Evolutionary conservation across 2,113 vertebrate genomes (phyloP).

Genomic region (Myrmecophaga tridactyla): DNA sequence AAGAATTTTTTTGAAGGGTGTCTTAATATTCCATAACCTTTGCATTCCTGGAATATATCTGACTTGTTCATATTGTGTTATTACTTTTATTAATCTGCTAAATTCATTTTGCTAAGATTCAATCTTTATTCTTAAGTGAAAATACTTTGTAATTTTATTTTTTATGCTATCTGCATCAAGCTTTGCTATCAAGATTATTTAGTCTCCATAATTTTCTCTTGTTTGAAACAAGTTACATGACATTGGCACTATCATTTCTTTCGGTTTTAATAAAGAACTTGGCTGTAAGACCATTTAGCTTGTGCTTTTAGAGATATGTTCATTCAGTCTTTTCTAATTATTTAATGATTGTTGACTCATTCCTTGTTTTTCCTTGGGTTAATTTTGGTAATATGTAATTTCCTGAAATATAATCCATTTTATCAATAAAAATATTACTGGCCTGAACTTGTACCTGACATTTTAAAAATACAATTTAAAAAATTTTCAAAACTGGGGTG

Average conservation of each 20-base stretch:
- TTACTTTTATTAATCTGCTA: background rate
- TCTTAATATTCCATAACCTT: background rate
- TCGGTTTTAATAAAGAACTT: background rate
- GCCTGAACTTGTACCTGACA: background rate
- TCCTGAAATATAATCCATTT: background rate
- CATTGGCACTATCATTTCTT: background rate
- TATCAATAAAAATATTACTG: background rate
- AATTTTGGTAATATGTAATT: conserved; percentile 16
- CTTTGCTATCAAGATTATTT: background rate
- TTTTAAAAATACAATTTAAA: background rate
- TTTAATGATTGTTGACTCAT: background rate
- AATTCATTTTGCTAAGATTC: conserved; percentile 37
- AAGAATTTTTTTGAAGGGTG: background rate
- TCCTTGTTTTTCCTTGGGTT: background rate
- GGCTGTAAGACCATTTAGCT: background rate
- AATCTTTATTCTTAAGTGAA: background rate
- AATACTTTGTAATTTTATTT: background rate
- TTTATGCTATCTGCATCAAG: background rate
- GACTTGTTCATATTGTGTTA: background rate
- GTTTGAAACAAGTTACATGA: background rate
- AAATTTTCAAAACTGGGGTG: background rate
- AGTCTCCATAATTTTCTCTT: background rate
- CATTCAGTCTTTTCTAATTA: background rate
- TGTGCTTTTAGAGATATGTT: background rate
- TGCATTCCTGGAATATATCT: background rate